Conservation (phyloP, 2,888 invertebrate species). For the Melanargia galathea region DNA sequence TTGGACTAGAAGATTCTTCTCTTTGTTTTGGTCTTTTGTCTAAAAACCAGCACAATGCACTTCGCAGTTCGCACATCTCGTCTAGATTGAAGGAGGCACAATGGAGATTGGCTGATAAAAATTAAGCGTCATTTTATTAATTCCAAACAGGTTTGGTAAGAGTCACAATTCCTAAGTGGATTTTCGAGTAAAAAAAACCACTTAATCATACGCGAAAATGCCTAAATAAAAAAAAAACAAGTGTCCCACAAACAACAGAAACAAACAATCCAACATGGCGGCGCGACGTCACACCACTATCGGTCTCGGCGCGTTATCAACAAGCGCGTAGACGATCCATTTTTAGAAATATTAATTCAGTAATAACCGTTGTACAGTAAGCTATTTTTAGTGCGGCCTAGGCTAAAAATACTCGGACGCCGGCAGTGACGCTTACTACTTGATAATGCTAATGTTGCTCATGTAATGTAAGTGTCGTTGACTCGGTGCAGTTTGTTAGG, state of each 20-base stretch:
- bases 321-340: constrained; percentile 75
- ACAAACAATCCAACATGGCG: constrained; percentile 60
- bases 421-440: constrained; percentile 71
- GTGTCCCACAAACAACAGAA: constrained; percentile 57
- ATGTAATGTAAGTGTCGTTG: constrained; percentile 72
- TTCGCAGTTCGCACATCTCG: too few species aligned
- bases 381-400: constrained; percentile 80
- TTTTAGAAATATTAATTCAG: constrained; percentile 83
- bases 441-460: constrained; percentile 77
- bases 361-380: constrained; percentile 72
- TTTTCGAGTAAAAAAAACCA: background rate
- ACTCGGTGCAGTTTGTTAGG: constrained; percentile 72
- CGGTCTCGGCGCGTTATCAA: constrained; percentile 74
- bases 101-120: too few species aligned
- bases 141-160: too few species aligned
- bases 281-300: constrained; percentile 66
- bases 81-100: too few species aligned
- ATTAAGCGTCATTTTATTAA: too few species aligned
- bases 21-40: too few species aligned
- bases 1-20: too few species aligned
- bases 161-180: background rate
- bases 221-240: constrained; percentile 43
- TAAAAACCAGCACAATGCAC: too few species aligned
- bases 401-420: constrained; percentile 76
- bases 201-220: background rate